These are phyloP conservation scores for Macropodus opercularis DNA, from an alignment of 2,797 vertebrate species.

Conservation along the genomic window DNA sequence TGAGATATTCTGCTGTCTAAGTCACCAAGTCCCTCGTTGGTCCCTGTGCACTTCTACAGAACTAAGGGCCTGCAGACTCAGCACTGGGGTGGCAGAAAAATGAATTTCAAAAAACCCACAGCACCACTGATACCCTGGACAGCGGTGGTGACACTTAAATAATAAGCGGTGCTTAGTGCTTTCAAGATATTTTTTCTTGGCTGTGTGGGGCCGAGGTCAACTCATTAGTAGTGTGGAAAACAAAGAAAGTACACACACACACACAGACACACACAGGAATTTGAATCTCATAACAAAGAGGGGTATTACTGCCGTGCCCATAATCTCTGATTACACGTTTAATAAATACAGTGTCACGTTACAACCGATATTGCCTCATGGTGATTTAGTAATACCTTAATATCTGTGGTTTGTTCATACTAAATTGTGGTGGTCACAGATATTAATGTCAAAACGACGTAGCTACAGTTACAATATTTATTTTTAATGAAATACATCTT, in stretches of 20 bases:
- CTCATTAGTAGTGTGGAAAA: constrained; percentile 64
- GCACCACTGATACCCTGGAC: constrained; percentile 72
- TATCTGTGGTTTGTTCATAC: constrained; percentile 33
- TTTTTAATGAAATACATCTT: constrained; percentile 5
- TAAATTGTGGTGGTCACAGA: constrained; percentile 17
- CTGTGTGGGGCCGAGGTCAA: constrained; percentile 57
- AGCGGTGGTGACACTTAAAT: constrained; percentile 73
- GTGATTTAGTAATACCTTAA: constrained; percentile 40
- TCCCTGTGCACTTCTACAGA: constrained; percentile 54
- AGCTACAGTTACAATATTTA: constrained; percentile 35
- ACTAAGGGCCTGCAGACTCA: constrained; percentile 75
- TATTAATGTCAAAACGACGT: constrained; percentile 45
- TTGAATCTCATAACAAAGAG: constrained; percentile 47
- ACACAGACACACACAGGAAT: constrained; percentile 9
- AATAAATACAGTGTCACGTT: constrained; percentile 63
- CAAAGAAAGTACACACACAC: constrained; percentile 31
- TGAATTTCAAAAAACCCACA: constrained; percentile 58
- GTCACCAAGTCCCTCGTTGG: constrained; percentile 43
- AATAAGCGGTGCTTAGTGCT: constrained; percentile 81
- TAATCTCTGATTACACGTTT: constrained; percentile 62
- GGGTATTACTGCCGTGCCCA: constrained; percentile 42
- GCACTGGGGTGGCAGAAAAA: constrained; percentile 55
- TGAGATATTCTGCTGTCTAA: constrained; percentile 44
- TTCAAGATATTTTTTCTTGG: constrained; percentile 61
- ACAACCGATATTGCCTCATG: constrained; percentile 26